Base-by-base conservation (phyloP, 1,140 invertebrate species). In the Drosophila punjabiensis region DNA sequence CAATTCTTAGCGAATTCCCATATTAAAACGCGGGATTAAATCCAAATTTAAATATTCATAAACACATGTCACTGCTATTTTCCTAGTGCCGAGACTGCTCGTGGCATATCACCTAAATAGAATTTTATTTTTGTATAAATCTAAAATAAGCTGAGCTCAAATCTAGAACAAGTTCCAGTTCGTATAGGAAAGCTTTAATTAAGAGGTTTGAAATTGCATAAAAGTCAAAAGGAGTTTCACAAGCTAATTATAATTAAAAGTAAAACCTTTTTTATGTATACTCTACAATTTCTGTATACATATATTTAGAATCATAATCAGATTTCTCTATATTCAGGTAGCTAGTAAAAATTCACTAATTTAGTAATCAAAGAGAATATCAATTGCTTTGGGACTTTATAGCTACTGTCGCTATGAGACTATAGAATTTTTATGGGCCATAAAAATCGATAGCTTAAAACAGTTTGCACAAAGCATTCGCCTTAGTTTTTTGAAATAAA, bases 371-470 rank as follows among this genome's bases (percentile, higher is more conserved):
- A 20, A 13, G 14, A 33, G n/a, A 43, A 62, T 24, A 14, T 20
- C 35, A 63, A 43, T 64, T 64, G 24, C 13, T 43, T 24, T 28
- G 20, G 30, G 11, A 32, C 28, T 35, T 66, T 24, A 66, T 45
- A 14, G 58, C 20, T n/a, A 37, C 16, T 37, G 33, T 24, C 14
- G 53, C 35, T 37, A 18, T 7, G 30, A 37, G 18, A 20, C 30
- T 62, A 24, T 63, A 62, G 28, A 45, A 64, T 63, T 63, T 64
- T 66, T 63, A 66, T 64, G n/a, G 30, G 3, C n/a, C n/a, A 66
- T 63, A 64, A 63, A 62, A 45, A 45, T 1, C 10, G 5, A n/a
- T 24, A 45, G n/a, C 37, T 45, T n/a, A 16, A 37, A 50, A 10
- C 30, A 62, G 28, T 16, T 33, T 16, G 4, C 18, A 33, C 60